Percentiles rank a stretch among this genome's conserved stretches.
Conservation (phyloP, 2,797 vertebrate species). For the Setipinna tenuifilis region DNA sequence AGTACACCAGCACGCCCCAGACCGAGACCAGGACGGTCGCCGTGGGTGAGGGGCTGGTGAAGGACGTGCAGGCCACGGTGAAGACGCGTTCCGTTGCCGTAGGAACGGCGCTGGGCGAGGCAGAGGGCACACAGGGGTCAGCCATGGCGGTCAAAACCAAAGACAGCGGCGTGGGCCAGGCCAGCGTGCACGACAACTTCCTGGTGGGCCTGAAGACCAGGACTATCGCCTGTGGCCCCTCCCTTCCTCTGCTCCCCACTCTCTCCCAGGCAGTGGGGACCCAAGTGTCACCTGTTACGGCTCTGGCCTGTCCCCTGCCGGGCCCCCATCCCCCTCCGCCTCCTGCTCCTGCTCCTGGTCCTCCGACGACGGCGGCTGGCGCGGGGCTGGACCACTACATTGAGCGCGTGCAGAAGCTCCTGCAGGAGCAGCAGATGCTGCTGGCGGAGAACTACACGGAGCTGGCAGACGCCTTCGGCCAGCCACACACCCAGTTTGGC, state of each 20-base stretch:
- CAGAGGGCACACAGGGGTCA: constrained; percentile 52
- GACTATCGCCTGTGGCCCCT: constrained; percentile 91
- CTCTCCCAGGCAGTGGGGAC: constrained; percentile 51
- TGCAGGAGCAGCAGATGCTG: constrained; percentile 94
- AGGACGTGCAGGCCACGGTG: constrained; percentile 73
- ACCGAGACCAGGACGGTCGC: constrained; percentile 84
- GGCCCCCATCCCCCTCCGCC: too few species aligned
- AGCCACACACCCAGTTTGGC: constrained; percentile 92
- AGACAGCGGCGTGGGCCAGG: constrained; percentile 87
- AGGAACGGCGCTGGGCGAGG: constrained; percentile 77
- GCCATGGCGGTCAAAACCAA: constrained; percentile 81
- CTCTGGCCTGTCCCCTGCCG: constrained; percentile 38
- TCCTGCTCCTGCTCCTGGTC: too few species aligned
- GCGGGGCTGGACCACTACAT: constrained; percentile 92
- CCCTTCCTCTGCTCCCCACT: constrained; percentile 44
- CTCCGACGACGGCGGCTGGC: not conserved
- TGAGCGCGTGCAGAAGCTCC: constrained; percentile 89
- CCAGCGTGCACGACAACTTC: constrained; percentile 87
- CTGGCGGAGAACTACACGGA: constrained; percentile 96
- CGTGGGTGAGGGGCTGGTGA: constrained; percentile 90
- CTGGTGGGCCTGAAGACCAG: constrained; percentile 91
- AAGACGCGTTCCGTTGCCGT: constrained; percentile 88
- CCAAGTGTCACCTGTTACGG: constrained; percentile 28
- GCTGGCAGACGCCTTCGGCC: constrained; percentile 92
- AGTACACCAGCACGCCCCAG: constrained; percentile 81